phyloP scores from a whole-genome alignment of 2,113 vertebrate species.

The Orientallactaga bullata region DNA sequence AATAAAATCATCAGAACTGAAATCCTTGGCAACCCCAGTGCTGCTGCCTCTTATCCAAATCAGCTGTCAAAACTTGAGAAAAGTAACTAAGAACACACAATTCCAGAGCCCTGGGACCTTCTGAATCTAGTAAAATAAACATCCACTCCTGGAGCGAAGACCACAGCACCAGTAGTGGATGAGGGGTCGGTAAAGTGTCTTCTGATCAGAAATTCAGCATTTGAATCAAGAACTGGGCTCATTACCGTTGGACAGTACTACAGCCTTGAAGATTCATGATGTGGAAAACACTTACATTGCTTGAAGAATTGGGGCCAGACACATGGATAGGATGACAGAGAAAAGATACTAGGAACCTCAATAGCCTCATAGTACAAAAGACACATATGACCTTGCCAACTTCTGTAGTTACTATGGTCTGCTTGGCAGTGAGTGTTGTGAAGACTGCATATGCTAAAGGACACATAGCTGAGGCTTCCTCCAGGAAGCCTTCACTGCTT shows the following conservation, averaged over 20 bases:
- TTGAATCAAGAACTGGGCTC: background rate
- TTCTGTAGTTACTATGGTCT: slow-evolving; percentile 71
- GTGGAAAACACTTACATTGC: slow-evolving; percentile 63
- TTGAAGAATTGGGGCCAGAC: slow-evolving; percentile 72
- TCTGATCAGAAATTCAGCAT: background rate
- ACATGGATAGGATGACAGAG: slow-evolving; percentile 71
- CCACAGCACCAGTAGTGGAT: no score
- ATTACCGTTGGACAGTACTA: background rate
- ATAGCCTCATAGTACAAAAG: slow-evolving; percentile 68
- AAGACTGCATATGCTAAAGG: slow-evolving; percentile 4
- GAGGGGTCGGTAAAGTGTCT: background rate
- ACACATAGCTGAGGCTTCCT: background rate
- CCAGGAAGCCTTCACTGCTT: slow-evolving; percentile 59
- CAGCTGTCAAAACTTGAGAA: background rate
- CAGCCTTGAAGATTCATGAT: background rate
- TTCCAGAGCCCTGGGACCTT: no score
- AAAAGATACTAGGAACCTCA: slow-evolving; percentile 68
- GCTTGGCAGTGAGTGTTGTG: slow-evolving; percentile 65
- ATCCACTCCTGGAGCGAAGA: background rate
- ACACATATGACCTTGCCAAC: slow-evolving; percentile 69
- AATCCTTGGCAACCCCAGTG: background rate
- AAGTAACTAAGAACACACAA: no score
- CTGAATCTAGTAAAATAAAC: background rate
- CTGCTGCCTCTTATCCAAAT: background rate
- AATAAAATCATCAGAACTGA: no score